Evolutionary conservation across 2,113 vertebrate species (phyloP), one percentile per base, ranked within the genome.

Genomic region (Epinephelus cyanopodus): DNA sequence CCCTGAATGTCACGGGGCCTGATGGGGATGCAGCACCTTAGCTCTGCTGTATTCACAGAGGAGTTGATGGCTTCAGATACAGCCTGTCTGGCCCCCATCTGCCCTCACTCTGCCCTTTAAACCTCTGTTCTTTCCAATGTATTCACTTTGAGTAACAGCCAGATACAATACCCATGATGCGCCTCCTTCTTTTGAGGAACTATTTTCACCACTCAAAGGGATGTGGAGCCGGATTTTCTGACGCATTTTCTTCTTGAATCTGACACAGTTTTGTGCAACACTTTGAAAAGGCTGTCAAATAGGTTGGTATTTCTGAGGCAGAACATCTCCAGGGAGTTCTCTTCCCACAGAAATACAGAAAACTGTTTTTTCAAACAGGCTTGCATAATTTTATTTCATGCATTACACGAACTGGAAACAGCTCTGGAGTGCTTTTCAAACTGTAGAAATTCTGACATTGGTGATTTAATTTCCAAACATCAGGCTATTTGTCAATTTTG

Each of bases 41-140:
- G 58, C 84, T 63, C 74, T 58, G 58, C 37, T 52, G 73, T 74
- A 75, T 85, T 83, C 83, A 81, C 77, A n/a, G 73, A 77, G 79
- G 84, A 83, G 68, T 29, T 62, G 92, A 90, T 90, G 86, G 75
- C 73, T 88, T 89, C 77, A 78, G 74, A 92, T 85, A 73, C 71
- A 61, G 68, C 73, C 82, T 23, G 67, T 73, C 85, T 82, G 75
- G 81, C 48, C 84, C 37, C 74, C 74, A 82, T 82, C 86, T 87
- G 82, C 81, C 83, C 82, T 63, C 75, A 25, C 23, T 37, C 80
- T 83, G 84, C 87, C 90, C 87, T 91, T 93, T 90, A 79, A 82
- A 83, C 75, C 86, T 82, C 80, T 89, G 66, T 72, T 89, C 82
- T 83, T 83, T 89, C 53, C 60, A 78, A 66, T 71, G 80, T 60